A percentile compares a stretch with the other conserved stretches of the same genome.
Evolutionary conservation across 2,797 vertebrate genomes (phyloP).

Genomic region (Eleutherodactylus coqui): DNA sequence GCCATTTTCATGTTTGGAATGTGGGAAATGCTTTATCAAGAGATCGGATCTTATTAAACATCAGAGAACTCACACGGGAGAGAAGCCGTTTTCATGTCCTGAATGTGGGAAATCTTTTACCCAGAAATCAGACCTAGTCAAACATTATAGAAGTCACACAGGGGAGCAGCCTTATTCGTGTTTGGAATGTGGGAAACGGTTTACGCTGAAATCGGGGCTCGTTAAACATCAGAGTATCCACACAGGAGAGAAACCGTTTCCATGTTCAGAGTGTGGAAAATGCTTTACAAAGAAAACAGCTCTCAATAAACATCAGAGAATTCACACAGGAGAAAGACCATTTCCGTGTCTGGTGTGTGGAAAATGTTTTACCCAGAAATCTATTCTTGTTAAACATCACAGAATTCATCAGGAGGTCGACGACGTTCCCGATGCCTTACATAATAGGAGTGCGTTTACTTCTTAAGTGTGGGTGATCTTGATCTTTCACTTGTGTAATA

Average conservation of each 20-base stretch:
- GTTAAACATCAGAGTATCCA: not conserved
- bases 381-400: not conserved
- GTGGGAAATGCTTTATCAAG: not conserved
- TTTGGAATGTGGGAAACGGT: not conserved
- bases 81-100: not conserved
- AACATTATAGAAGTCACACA: not conserved
- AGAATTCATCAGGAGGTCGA: not conserved
- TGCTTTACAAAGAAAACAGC: too few species aligned
- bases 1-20: not conserved
- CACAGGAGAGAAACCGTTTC: too few species aligned
- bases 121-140: not conserved
- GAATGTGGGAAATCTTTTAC: not conserved
- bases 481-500: not conserved
- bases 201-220: not conserved
- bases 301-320: not conserved
- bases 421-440: not conserved
- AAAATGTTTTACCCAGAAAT: not conserved
- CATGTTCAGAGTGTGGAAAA: too few species aligned
- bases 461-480: not conserved
- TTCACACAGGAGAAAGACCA: not conserved
- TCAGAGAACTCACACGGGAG: constrained; percentile 1
- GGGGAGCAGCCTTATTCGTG: not conserved
- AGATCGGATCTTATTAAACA: not conserved
- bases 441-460: not conserved
- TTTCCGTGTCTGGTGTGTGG: not conserved